Evolutionary conservation across 2,113 vertebrate genomes (phyloP).

Genomic region (Myotis yumanensis): DNA sequence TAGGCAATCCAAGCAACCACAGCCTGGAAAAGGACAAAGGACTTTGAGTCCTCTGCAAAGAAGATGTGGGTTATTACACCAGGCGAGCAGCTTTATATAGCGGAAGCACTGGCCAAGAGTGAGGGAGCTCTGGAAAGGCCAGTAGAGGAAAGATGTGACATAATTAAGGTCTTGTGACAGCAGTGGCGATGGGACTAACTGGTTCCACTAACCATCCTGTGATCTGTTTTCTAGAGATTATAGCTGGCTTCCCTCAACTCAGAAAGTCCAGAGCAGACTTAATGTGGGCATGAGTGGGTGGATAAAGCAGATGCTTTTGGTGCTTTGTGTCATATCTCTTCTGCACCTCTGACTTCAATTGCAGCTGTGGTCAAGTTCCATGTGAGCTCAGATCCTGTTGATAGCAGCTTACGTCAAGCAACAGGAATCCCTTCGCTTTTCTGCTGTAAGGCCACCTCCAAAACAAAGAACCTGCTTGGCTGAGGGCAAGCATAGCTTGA

Average conservation of each 20-base stretch:
- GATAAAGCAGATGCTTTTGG: neutral
- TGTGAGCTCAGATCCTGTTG: neutral
- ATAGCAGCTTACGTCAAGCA: neutral
- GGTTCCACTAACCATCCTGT: neutral
- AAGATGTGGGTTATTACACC: neutral
- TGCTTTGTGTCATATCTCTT: neutral
- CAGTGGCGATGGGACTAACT: neutral
- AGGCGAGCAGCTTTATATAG: neutral
- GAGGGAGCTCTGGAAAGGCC: neutral
- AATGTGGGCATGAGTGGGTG: neutral
- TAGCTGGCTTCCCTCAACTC: neutral
- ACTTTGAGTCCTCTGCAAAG: neutral
- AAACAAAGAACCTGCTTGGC: neutral
- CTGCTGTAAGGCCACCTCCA: neutral
- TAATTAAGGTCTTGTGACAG: neutral
- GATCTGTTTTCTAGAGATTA: neutral
- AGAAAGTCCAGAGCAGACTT: neutral
- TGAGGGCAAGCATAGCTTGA: neutral
- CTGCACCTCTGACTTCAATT: neutral
- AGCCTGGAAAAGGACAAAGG: neutral
- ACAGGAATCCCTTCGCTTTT: neutral
- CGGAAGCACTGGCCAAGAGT: neutral
- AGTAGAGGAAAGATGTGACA: neutral
- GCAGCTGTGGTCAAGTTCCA: neutral
- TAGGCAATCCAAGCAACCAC: neutral